Evolutionary conservation across 2,797 vertebrate genomes (phyloP).

Genomic region (Eidolon dupreanum): DNA sequence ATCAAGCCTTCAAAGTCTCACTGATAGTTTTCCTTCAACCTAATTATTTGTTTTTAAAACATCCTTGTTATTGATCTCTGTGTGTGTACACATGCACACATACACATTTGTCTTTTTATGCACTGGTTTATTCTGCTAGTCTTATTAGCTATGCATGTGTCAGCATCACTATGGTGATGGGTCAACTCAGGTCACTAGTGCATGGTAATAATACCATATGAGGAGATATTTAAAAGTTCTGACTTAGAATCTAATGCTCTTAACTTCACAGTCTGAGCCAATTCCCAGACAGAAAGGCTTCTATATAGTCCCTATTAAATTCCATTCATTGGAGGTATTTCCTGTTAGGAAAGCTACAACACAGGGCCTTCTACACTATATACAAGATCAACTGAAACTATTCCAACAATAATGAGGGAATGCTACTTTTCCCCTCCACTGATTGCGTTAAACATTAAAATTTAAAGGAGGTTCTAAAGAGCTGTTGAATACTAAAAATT

Average conservation of each 20-base stretch:
- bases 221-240: slow-evolving; percentile 18
- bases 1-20: neutral
- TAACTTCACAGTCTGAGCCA: neutral
- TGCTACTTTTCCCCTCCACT: neutral
- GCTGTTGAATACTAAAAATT: slow-evolving; percentile 4
- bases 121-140: neutral
- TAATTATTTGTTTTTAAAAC: neutral
- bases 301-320: neutral
- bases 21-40: neutral
- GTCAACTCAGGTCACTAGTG: neutral
- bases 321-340: neutral
- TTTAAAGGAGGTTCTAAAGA: neutral
- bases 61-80: neutral
- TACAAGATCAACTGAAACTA: neutral
- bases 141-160: neutral
- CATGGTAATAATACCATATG: neutral
- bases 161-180: neutral
- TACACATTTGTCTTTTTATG: neutral
- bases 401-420: slow-evolving; percentile 20
- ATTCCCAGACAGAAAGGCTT: neutral
- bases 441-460: slow-evolving; percentile 48
- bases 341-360: slow-evolving; percentile 30
- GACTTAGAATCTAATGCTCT: neutral
- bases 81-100: neutral
- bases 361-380: slow-evolving; percentile 2